Percentiles rank a stretch among this genome's conserved stretches.
Conservation (phyloP, 2,113 vertebrate species). For the Todiramphus saurophagus region DNA sequence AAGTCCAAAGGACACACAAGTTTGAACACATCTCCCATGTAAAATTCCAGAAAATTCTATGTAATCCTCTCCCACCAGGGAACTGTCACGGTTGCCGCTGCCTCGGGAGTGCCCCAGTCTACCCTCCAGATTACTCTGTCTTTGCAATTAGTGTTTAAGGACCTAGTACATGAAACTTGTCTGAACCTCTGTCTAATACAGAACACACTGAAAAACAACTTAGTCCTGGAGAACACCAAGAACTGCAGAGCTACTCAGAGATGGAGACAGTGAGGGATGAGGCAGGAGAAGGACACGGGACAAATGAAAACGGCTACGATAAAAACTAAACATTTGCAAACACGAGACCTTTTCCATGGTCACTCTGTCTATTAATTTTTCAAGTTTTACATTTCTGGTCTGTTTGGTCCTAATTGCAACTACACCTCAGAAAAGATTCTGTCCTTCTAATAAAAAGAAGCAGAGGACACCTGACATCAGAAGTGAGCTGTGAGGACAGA, state of each 20-base stretch:
- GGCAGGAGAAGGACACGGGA: background rate
- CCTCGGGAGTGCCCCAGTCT: rapidly evolving
- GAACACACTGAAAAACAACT: background rate
- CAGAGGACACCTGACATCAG: background rate
- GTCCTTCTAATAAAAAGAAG: background rate
- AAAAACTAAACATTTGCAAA: background rate
- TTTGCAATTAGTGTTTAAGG: background rate
- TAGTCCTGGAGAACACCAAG: background rate
- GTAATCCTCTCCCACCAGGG: background rate
- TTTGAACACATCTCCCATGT: background rate
- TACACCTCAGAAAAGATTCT: background rate
- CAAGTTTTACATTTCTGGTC: background rate
- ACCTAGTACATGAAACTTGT: rapidly evolving
- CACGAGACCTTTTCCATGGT: rapidly evolving
- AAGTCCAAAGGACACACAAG: background rate
- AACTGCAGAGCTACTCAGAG: background rate
- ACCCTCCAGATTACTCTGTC: background rate
- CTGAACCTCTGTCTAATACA: background rate
- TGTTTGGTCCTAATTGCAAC: background rate
- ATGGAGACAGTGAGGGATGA: background rate
- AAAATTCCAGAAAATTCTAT: background rate
- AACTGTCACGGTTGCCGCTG: background rate
- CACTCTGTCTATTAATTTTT: background rate
- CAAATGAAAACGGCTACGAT: rapidly evolving
- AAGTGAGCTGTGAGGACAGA: background rate